Evolutionary conservation across 2,797 vertebrate genomes (phyloP).

Genomic region (Hemibagrus guttatus): DNA sequence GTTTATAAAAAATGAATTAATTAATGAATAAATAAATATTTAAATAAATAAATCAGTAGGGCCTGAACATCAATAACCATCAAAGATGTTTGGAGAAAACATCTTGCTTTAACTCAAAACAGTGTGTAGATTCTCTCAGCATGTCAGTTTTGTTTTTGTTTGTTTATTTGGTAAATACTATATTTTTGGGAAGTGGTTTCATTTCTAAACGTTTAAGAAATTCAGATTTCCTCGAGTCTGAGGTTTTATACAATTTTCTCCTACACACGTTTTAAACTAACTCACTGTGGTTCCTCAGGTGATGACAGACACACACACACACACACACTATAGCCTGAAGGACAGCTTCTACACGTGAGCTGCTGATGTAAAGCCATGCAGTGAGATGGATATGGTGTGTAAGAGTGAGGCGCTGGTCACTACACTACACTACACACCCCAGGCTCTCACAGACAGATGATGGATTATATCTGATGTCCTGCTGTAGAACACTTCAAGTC

Average conservation of each 20-base stretch:
- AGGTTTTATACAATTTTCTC: not conserved
- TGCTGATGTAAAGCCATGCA: slow-evolving; percentile 20
- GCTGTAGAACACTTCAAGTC: not conserved
- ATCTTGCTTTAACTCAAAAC: not conserved
- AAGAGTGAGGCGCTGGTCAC: not conserved
- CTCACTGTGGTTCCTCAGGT: not conserved
- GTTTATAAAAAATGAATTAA: too few species aligned
- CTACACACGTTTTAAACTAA: not conserved
- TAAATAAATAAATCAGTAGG: too few species aligned
- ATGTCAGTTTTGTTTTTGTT: not conserved
- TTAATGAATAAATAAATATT: too few species aligned
- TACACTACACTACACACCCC: not conserved
- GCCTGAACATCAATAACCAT: too few species aligned
- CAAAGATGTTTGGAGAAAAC: too few species aligned
- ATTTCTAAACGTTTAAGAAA: not conserved
- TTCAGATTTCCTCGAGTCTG: not conserved
- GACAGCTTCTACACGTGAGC: not conserved
- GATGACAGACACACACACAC: not conserved
- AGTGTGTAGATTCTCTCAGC: not conserved
- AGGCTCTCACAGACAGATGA: not conserved
- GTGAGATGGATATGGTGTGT: not conserved
- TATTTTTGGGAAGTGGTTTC: not conserved
- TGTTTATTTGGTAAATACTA: too few species aligned
- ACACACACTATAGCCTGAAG: not conserved
- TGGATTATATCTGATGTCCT: not conserved